Conservation (phyloP, 1,140 invertebrate genomes). For the Drosophila sechellia region DNA sequence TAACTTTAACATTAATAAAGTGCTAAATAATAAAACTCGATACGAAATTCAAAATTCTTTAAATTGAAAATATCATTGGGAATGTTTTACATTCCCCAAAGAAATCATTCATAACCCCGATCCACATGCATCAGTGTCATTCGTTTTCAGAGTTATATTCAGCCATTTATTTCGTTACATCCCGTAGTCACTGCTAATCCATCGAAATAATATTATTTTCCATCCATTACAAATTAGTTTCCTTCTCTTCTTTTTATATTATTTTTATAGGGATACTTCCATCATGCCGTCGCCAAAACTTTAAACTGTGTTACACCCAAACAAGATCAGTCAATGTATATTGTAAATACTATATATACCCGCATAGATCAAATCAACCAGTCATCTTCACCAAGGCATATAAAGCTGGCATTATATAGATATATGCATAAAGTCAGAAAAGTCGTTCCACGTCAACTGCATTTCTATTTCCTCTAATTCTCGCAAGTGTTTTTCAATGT, state of each 20-base stretch:
- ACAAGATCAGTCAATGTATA: slow-evolving; percentile 46
- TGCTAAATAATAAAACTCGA: slow-evolving; percentile 62
- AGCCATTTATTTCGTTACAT: slow-evolving; percentile 27
- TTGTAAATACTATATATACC: slow-evolving; percentile 69
- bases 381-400: slow-evolving; percentile 53
- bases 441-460: slow-evolving; percentile 45
- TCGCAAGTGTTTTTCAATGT: slow-evolving; percentile 42
- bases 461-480: slow-evolving; percentile 33
- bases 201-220: slow-evolving; percentile 45
- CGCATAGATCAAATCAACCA: slow-evolving; percentile 54
- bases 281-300: slow-evolving; percentile 83
- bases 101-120: slow-evolving; percentile 23
- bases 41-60: slow-evolving; percentile 64
- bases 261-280: slow-evolving; percentile 77
- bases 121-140: background rate
- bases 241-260: slow-evolving; percentile 75
- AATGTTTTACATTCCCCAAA: slow-evolving; percentile 12
- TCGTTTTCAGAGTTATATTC: slow-evolving; percentile 21
- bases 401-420: slow-evolving; percentile 30
- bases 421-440: slow-evolving; percentile 20
- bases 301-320: slow-evolving; percentile 73
- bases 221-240: slow-evolving; percentile 67
- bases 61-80: slow-evolving; percentile 14
- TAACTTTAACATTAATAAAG: slow-evolving; percentile 31
- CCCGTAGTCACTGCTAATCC: slow-evolving; percentile 38